Conservation (phyloP, 2,113 vertebrate genomes). For the Edolisoma coerulescens region DNA sequence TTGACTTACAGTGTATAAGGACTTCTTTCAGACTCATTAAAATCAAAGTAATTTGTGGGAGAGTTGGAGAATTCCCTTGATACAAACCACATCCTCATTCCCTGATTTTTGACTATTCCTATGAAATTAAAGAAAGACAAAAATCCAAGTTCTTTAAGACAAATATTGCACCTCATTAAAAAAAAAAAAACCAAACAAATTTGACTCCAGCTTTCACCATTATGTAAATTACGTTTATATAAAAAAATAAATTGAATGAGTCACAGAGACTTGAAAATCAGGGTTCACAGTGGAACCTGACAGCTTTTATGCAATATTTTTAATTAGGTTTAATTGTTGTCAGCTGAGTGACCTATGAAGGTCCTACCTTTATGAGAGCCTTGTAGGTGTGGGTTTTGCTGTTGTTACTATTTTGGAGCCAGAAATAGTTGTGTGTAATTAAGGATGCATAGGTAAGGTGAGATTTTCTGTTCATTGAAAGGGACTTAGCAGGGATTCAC, state of each 20-base stretch:
- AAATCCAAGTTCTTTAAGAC: neutral
- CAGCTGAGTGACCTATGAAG: neutral
- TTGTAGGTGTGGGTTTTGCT: neutral
- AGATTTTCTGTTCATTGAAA: neutral
- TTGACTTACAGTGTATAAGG: neutral
- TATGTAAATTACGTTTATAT: neutral
- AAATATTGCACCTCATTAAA: neutral
- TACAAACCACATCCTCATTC: neutral
- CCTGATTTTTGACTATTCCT: neutral
- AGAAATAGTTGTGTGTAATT: neutral
- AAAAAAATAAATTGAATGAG: neutral
- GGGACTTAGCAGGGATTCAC: neutral
- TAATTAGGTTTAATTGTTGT: constrained; percentile 49
- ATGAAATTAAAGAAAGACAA: neutral
- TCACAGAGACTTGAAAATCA: neutral
- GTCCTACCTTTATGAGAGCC: neutral
- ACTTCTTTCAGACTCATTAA: neutral
- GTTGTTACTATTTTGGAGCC: neutral
- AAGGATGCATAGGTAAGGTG: neutral
- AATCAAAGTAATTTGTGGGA: neutral
- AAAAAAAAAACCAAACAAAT: neutral
- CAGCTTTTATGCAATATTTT: constrained; percentile 19
- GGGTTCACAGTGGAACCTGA: neutral
- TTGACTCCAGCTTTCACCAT: neutral
- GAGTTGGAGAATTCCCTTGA: neutral